These are phyloP conservation scores for Lichenostomus cassidix DNA, from an alignment of 2,113 vertebrate species.

Conservation along the genomic window DNA sequence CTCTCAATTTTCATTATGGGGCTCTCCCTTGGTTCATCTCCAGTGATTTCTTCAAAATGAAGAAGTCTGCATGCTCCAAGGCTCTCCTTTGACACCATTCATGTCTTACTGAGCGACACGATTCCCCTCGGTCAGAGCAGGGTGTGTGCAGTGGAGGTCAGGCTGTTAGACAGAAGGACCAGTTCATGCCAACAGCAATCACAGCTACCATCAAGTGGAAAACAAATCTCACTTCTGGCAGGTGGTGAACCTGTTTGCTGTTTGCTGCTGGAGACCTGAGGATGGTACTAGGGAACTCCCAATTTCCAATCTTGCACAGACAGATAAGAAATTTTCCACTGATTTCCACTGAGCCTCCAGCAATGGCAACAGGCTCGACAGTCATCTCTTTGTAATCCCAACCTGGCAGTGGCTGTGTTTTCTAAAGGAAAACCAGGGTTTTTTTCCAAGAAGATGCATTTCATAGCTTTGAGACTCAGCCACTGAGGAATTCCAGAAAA, in stretches of 20 bases:
- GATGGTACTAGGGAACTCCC: not conserved
- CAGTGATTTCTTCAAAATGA: not conserved
- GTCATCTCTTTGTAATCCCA: not conserved
- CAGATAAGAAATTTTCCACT: not conserved
- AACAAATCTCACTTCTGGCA: not conserved
- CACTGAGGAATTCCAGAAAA: not conserved
- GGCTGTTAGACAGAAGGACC: not conserved
- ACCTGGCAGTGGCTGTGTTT: not conserved
- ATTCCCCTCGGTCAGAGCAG: not conserved
- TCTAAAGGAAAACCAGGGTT: not conserved
- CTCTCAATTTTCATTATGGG: not conserved
- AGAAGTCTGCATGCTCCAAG: not conserved
- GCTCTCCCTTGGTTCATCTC: not conserved
- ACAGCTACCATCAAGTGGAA: not conserved
- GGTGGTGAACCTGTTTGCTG: not conserved
- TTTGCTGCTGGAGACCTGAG: not conserved
- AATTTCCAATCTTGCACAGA: not conserved
- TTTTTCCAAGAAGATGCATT: not conserved
- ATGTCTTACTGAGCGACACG: not conserved
- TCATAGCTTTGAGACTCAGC: not conserved
- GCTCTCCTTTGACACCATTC: not conserved
- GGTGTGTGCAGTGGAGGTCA: not conserved
- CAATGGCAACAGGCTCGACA: not conserved
- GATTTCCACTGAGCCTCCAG: not conserved
- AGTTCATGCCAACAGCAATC: not conserved